These are phyloP conservation scores for Tiaroga cobitis DNA, from an alignment of 2,797 vertebrate genomes.

Conservation along the genomic window DNA sequence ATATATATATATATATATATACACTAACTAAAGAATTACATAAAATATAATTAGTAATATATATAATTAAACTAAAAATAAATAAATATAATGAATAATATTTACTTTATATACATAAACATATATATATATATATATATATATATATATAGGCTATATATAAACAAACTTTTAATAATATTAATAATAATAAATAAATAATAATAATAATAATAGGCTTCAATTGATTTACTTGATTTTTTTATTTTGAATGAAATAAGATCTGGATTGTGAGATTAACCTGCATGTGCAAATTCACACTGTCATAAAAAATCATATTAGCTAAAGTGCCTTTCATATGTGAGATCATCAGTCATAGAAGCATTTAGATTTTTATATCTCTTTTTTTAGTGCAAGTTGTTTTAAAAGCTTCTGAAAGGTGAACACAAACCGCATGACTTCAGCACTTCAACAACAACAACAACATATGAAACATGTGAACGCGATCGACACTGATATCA, in stretches of 20 bases:
- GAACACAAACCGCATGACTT: background rate
- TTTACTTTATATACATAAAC: no score
- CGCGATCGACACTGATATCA: background rate
- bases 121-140: no score
- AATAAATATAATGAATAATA: background rate
- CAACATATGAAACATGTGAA: background rate
- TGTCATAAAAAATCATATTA: background rate
- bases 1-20: background rate
- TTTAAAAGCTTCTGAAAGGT: background rate
- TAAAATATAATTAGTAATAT: no score
- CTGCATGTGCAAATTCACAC: background rate
- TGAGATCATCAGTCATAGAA: background rate
- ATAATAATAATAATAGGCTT: background rate
- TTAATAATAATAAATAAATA: no score
- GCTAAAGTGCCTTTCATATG: background rate
- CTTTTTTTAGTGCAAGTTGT: background rate
- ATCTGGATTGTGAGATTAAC: background rate
- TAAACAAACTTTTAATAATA: no score
- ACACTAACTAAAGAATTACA: no score
- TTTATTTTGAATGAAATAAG: background rate
- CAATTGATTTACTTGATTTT: background rate
- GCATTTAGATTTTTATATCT: background rate
- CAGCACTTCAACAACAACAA: background rate
- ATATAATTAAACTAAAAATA: background rate
- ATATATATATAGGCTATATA: no score